phyloP scores from a whole-genome alignment of 1,140 invertebrate species.

The Pseudomyrmex gracilis region DNA sequence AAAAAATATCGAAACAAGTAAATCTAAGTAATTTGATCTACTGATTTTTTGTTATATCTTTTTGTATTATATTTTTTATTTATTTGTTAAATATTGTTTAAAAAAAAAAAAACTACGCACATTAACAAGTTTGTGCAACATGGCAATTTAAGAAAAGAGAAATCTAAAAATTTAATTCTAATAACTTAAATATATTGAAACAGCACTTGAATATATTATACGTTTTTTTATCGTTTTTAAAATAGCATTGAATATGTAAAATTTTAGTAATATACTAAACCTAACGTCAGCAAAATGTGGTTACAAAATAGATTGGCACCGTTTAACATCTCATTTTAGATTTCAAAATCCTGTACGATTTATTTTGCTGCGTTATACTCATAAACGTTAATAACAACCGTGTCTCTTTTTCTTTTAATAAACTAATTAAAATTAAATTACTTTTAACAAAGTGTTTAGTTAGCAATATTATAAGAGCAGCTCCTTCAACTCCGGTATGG shows the following conservation, averaged over 20 bases:
- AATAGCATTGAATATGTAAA: not conserved
- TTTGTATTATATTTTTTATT: no score
- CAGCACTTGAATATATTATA: not conserved
- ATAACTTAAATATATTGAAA: not conserved
- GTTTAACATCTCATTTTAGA: conserved; percentile 4
- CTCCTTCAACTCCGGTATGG: conserved; percentile 71
- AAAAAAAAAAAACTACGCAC: no score
- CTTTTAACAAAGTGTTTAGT: no score
- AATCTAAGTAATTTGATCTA: not conserved
- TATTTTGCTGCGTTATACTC: not conserved
- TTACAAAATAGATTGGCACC: conserved; percentile 26
- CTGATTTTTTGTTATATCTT: no score
- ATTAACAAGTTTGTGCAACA: no score
- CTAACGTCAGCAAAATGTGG: not conserved
- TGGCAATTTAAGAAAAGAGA: no score
- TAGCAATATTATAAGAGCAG: not conserved
- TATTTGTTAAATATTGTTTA: not conserved
- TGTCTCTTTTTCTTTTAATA: not conserved
- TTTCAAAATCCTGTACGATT: not conserved
- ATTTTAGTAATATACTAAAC: not conserved
- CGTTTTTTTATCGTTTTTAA: not conserved
- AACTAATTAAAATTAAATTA: not conserved
- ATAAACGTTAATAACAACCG: not conserved
- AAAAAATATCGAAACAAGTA: not conserved
- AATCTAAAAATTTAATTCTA: no score